Evolutionary conservation across 2,797 vertebrate species (phyloP).

Genomic region (Rhynchotus rufescens): DNA sequence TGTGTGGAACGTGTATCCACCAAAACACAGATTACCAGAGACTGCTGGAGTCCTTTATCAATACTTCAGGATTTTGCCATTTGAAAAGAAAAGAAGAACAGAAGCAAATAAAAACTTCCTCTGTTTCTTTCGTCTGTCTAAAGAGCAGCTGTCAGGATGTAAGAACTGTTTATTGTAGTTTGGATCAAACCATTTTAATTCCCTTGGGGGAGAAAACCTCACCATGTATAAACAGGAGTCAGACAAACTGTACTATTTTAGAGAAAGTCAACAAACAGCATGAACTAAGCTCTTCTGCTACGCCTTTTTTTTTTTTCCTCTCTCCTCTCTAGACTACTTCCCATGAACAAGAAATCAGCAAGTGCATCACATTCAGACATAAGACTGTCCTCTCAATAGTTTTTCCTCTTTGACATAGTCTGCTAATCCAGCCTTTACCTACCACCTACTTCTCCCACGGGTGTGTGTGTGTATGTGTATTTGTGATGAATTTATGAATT

Average conservation of each 20-base stretch:
- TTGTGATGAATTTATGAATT: not conserved
- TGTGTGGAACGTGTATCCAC: not conserved
- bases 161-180: not conserved
- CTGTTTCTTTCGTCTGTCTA: not conserved
- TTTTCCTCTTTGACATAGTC: not conserved
- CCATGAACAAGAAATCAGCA: not conserved
- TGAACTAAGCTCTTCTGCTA: not conserved
- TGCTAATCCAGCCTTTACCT: not conserved
- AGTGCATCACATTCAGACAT: not conserved
- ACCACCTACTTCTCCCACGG: not conserved
- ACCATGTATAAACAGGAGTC: not conserved
- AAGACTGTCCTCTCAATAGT: not conserved
- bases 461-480: not conserved
- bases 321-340: not conserved
- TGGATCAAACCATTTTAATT: not conserved
- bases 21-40: not conserved
- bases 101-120: not conserved
- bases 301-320: not conserved
- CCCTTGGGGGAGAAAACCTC: not conserved
- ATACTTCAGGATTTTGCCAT: not conserved
- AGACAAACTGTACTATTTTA: not conserved
- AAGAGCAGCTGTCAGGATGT: not conserved
- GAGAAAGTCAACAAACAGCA: conserved; percentile 3
- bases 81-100: not conserved
- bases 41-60: not conserved